Evolutionary conservation across 2,888 invertebrate species (phyloP), one percentile per base, ranked within the genome.

Genomic region (Dolichopus griseipennis): DNA sequence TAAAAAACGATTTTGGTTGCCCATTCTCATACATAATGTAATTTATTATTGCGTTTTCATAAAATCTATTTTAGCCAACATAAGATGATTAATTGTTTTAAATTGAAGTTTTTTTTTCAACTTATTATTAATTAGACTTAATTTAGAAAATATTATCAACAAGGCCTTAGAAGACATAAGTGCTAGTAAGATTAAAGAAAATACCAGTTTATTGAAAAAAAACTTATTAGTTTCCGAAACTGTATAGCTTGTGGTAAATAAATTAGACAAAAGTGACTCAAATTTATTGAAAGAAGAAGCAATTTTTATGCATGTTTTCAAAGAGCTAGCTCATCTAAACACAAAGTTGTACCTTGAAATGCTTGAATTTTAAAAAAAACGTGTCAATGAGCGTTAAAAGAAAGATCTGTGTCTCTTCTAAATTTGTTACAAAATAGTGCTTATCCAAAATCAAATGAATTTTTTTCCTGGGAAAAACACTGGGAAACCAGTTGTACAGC

Each of bases 301-400:
- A 34, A 61, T 61, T 61, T 61, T 61, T 8, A 18, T 61, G 7
- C n/a, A 61, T 61, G 61, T 61, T 7, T 61, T 61, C 61, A 61
- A 61, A 61, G n/a, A 61, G 61, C n/a, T 61, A 61, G n/a, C 18
- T 61, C n/a, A 61, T 61, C 61, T 61, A n/a, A 61, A 61, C 61
- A 61, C 61, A 61, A 61, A 61, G n/a, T 61, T 61, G n/a, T 2
- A 18, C n/a, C 61, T 61, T 61, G 15, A 18, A 61, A 61, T 61
- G 61, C 61, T 61, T 61, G 61, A 61, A 61, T 61, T n/a, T n/a
- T 61, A n/a, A 61, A 61, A 61, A 61, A n/a, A 61, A 61, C 1
- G 61, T 61, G 15, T 61, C n/a, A n/a, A 61, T 61, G 61, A 61
- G 61, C n/a, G 61, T n/a, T n/a, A n/a, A 61, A 61, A 61, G 9